phyloP scores from a whole-genome alignment of 1,140 invertebrate genomes.

The Drosophila nannoptera region DNA sequence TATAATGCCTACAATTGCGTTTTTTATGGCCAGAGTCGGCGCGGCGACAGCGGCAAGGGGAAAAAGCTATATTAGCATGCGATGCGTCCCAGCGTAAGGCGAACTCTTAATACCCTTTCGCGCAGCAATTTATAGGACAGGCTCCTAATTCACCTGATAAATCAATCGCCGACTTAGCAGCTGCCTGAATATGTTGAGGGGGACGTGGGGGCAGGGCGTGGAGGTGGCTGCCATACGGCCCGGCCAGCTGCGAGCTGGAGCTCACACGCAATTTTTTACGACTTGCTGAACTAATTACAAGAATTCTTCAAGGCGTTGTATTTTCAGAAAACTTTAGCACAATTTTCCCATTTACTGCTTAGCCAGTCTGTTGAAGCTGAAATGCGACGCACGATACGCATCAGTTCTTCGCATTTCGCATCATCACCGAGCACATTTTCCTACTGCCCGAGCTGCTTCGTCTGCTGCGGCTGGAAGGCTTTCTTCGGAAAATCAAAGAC shows the following conservation, averaged over 20 bases:
- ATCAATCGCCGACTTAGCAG: too few species aligned
- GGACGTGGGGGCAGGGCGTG: background rate
- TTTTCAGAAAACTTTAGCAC: constrained; percentile 19
- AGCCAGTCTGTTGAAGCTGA: constrained; percentile 20
- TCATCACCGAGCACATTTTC: constrained; percentile 15
- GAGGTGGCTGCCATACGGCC: constrained; percentile 38
- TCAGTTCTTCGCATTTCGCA: constrained; percentile 30
- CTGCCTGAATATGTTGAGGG: too few species aligned
- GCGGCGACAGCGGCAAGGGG: constrained; percentile 29
- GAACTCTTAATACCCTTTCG: constrained; percentile 8
- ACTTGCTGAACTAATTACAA: constrained; percentile 65
- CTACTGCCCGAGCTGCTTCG: constrained; percentile 7
- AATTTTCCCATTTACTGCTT: constrained; percentile 22
- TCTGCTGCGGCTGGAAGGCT: constrained; percentile 8
- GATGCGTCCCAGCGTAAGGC: background rate
- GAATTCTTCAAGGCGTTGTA: constrained; percentile 31
- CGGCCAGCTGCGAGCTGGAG: constrained; percentile 12
- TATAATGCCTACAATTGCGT: constrained; percentile 74
- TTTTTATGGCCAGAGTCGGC: constrained; percentile 41
- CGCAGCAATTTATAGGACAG: too few species aligned
- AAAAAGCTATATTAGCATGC: constrained; percentile 6
- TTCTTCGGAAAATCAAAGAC: constrained; percentile 56
- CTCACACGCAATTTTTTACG: constrained; percentile 56
- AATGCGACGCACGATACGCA: constrained; percentile 24
- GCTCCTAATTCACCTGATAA: too few species aligned